Evolutionary conservation across 1,140 invertebrate genomes (phyloP).

Genomic region (Drosophila lini): DNA sequence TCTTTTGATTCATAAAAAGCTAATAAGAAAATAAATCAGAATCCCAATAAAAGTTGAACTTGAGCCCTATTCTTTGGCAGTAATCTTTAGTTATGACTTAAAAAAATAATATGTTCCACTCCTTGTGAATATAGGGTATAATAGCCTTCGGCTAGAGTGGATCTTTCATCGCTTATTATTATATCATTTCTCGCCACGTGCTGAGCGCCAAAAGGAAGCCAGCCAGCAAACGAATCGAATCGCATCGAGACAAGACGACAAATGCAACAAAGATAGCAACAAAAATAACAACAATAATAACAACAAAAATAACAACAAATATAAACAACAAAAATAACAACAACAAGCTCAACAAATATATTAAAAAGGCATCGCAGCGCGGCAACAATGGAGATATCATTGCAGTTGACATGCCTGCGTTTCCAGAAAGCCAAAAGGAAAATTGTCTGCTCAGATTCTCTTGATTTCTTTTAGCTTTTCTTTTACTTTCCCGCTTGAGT

Average conservation of each 20-base stretch:
- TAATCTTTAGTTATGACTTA: no score
- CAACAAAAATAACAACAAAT: not conserved
- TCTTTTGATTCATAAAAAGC: no score
- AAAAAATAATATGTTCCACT: no score
- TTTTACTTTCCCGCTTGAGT: not conserved
- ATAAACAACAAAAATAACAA: not conserved
- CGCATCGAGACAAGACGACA: constrained; percentile 13
- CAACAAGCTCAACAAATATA: constrained; percentile 1
- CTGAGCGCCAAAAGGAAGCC: constrained; percentile 26
- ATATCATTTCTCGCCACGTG: constrained; percentile 40
- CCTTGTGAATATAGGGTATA: not conserved
- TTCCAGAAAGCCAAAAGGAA: constrained; percentile 13
- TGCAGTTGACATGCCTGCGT: constrained; percentile 46
- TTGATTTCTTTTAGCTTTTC: constrained; percentile 1
- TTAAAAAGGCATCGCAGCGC: not conserved
- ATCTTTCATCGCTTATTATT: constrained; percentile 2
- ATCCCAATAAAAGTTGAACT: no score
- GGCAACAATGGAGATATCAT: constrained; percentile 46
- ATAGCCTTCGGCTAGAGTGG: not conserved
- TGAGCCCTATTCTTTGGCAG: no score
- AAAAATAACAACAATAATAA: not conserved
- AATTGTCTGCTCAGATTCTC: constrained; percentile 29
- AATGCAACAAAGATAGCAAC: not conserved
- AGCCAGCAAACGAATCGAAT: constrained; percentile 18
- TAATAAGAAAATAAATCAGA: no score